Conservation (phyloP, 2,113 vertebrate genomes). For the Tetrax tetrax region DNA sequence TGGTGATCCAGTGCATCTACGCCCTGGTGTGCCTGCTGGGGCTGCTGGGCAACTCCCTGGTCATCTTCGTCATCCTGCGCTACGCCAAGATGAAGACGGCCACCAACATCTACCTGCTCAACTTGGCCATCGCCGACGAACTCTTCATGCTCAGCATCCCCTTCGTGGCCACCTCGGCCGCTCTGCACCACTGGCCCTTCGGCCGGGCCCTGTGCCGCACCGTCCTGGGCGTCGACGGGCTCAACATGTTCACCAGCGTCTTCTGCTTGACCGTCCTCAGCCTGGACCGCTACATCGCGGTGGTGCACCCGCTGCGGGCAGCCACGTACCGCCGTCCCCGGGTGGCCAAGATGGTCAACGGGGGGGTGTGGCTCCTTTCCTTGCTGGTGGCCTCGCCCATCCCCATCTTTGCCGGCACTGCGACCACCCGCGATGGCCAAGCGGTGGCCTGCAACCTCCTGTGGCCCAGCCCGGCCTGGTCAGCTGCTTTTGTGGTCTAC, state of each 20-base stretch:
- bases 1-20: constrained; percentile 86
- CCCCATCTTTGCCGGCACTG: constrained; percentile 83
- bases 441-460: constrained; percentile 88
- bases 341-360: constrained; percentile 87
- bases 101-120: constrained; percentile 92
- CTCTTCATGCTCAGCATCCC: constrained; percentile 90
- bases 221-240: constrained; percentile 87
- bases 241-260: constrained; percentile 92
- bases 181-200: constrained; percentile 89
- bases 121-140: constrained; percentile 88
- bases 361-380: constrained; percentile 87
- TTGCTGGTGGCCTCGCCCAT: constrained; percentile 88
- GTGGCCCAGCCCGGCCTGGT: constrained; percentile 85
- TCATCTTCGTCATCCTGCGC: constrained; percentile 89
- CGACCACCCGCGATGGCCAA: constrained; percentile 80
- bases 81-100: constrained; percentile 92
- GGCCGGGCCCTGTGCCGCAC: constrained; percentile 86
- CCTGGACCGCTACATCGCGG: constrained; percentile 88
- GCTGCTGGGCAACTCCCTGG: constrained; percentile 88
- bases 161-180: constrained; percentile 84
- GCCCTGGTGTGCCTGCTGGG: constrained; percentile 88
- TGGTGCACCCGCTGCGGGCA: constrained; percentile 89
- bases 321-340: constrained; percentile 87
- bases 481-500: constrained; percentile 86
- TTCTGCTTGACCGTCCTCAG: constrained; percentile 90